These are phyloP conservation scores for Lanius collurio DNA, from an alignment of 2,113 vertebrate genomes.

Conservation along the genomic window DNA sequence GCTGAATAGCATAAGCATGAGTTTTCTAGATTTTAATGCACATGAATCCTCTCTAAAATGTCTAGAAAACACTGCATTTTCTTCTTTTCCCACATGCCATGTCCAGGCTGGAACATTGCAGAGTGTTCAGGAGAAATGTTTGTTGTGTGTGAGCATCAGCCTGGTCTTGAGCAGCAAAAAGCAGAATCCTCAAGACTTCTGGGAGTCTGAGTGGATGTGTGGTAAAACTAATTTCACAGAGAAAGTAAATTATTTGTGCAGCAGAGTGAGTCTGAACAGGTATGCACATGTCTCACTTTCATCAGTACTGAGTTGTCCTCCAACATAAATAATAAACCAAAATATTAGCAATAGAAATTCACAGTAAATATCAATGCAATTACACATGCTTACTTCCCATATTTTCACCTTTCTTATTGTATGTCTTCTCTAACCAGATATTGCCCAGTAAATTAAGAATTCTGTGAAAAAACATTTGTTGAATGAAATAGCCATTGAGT, in stretches of 20 bases:
- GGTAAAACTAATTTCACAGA: not conserved
- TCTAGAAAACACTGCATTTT: not conserved
- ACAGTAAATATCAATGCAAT: not conserved
- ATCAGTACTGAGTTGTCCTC: not conserved
- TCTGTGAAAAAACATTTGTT: not conserved
- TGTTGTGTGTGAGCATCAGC: not conserved
- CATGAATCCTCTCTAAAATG: not conserved
- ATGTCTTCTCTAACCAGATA: not conserved
- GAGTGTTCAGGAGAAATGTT: not conserved
- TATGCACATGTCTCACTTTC: not conserved
- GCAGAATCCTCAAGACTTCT: not conserved
- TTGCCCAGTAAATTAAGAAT: not conserved
- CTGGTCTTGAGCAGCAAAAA: not conserved
- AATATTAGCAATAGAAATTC: not conserved
- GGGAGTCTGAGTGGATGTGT: not conserved
- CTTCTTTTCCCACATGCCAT: fast-evolving
- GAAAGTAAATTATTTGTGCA: not conserved
- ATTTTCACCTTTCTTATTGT: not conserved
- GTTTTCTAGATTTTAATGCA: not conserved
- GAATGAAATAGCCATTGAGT: not conserved
- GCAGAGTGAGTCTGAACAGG: not conserved
- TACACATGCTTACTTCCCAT: not conserved
- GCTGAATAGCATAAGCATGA: not conserved
- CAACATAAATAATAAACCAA: not conserved
- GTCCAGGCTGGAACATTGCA: not conserved